Conservation (phyloP, 2,113 vertebrate species). For the Fukomys damarensis region DNA sequence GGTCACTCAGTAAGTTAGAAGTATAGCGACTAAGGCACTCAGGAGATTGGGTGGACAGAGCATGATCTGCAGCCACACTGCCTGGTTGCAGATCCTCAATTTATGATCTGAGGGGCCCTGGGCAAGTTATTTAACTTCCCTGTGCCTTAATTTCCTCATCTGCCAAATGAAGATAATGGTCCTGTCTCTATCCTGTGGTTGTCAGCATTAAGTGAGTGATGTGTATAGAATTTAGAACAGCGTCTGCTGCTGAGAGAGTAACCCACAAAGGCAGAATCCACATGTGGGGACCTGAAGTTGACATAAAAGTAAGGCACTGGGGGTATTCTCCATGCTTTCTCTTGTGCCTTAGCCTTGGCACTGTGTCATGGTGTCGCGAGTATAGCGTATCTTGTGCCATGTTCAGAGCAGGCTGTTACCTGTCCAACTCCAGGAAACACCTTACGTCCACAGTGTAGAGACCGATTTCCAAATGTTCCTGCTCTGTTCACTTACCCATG, state of each 20-base stretch:
- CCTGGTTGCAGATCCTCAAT: background rate
- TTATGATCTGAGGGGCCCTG: background rate
- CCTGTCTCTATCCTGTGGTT: background rate
- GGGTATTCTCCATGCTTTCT: background rate
- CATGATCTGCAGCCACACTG: background rate
- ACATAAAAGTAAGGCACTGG: background rate
- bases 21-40: background rate
- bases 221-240: conserved; percentile 1
- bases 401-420: conserved; percentile 30
- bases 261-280: background rate
- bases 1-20: background rate
- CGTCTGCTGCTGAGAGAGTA: background rate
- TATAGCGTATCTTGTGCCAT: background rate
- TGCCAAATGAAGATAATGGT: background rate
- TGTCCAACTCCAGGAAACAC: background rate
- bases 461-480: conserved; percentile 29
- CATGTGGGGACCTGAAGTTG: background rate
- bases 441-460: too few relatives aligned
- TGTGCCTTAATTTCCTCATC: conserved; percentile 34
- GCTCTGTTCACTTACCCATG: conserved; percentile 32
- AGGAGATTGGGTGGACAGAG: background rate
- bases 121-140: conserved; percentile 19
- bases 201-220: background rate
- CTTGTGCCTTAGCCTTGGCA: background rate
- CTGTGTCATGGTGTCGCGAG: too few relatives aligned